These are phyloP conservation scores for Balanococcus diminutus DNA, from an alignment of 2,888 invertebrate genomes.

Conservation along the genomic window DNA sequence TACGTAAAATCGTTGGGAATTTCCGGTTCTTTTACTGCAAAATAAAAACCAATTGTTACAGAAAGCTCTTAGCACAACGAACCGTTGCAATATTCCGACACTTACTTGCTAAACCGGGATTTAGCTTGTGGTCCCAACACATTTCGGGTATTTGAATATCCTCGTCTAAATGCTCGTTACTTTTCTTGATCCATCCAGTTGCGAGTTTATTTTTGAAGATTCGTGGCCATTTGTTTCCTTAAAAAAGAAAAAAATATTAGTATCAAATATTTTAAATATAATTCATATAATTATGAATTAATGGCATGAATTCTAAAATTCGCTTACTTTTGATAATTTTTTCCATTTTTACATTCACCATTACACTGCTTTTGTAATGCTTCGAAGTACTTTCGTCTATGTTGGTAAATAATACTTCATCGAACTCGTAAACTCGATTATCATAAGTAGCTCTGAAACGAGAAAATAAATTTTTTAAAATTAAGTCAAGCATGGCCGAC, in stretches of 20 bases:
- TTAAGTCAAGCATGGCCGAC: too few species aligned
- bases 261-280: not conserved
- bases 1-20: not conserved
- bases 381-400: not conserved
- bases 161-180: not conserved
- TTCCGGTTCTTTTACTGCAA: not conserved
- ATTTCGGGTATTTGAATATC: not conserved
- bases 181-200: not conserved
- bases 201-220: not conserved
- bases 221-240: conserved; percentile 7
- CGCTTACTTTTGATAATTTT: not conserved
- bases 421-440: not conserved
- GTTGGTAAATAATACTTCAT: not conserved
- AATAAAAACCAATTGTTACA: not conserved
- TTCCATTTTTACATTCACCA: not conserved
- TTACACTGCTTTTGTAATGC: not conserved
- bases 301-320: too few species aligned
- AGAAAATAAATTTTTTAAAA: too few species aligned
- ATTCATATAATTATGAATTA: not conserved
- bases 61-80: not conserved
- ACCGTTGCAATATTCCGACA: not conserved
- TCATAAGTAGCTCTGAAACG: not conserved
- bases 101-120: not conserved
- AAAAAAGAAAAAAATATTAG: not conserved
- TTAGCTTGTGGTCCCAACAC: not conserved